Conservation (phyloP, 2,113 vertebrate genomes). For the Nesoenas mayeri region DNA sequence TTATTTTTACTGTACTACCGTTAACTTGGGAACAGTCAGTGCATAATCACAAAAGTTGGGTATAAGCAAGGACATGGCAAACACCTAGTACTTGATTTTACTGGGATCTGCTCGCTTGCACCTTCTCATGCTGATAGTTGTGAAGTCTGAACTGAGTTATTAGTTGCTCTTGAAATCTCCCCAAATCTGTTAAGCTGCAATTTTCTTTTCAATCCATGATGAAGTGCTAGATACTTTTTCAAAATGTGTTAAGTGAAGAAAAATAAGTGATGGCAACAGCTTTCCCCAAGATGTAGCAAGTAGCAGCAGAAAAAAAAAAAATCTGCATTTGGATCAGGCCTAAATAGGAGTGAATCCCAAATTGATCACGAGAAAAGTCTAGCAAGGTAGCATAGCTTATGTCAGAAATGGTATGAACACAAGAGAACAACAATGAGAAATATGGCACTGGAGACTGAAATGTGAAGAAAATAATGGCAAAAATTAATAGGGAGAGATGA, state of each 20-base stretch:
- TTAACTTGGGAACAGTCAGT: neutral
- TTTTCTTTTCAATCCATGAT: neutral
- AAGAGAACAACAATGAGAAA: neutral
- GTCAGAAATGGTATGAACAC: neutral
- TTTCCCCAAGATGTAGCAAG: neutral
- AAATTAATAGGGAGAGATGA: neutral
- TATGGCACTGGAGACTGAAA: neutral
- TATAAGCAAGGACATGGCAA: neutral
- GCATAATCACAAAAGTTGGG: neutral
- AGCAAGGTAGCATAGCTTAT: neutral
- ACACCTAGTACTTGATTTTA: neutral
- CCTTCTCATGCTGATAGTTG: neutral
- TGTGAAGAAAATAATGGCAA: neutral
- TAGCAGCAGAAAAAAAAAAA: neutral
- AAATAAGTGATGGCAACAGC: neutral
- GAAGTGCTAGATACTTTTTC: neutral
- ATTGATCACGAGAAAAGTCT: rapidly evolving
- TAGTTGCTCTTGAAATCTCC: neutral
- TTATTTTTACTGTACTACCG: neutral
- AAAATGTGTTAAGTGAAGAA: neutral
- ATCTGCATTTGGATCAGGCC: neutral
- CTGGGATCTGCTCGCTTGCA: neutral
- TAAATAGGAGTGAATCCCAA: neutral
- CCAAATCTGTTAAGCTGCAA: neutral
- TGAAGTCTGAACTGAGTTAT: neutral